These are phyloP conservation scores for Chironomus tentans DNA, from an alignment of 2,888 invertebrate species.

Conservation along the genomic window DNA sequence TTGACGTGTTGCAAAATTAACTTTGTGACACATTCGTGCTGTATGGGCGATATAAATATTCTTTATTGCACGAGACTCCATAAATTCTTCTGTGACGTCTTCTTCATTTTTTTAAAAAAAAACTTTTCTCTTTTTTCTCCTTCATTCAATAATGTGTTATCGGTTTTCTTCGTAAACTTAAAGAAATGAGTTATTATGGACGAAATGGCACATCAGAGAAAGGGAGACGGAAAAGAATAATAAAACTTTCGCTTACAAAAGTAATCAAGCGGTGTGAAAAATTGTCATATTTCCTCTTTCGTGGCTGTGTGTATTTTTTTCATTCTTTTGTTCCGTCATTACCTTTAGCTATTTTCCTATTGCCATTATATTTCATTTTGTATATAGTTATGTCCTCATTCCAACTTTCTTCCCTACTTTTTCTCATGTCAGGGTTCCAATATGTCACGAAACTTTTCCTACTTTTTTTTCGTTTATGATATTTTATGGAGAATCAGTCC, in stretches of 20 bases:
- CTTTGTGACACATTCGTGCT: background rate
- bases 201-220: background rate
- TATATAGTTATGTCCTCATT: background rate
- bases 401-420: too few species aligned
- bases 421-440: too few species aligned
- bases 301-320: background rate
- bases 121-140: background rate
- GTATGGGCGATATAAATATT: too few species aligned
- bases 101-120: too few species aligned
- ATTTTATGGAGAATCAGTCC: too few species aligned
- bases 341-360: background rate
- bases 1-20: background rate
- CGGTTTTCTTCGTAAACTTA: too few species aligned
- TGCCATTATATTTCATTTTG: background rate
- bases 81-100: too few species aligned
- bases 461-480: too few species aligned
- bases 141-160: background rate
- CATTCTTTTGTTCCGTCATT: background rate
- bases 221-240: background rate
- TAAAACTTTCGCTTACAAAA: background rate
- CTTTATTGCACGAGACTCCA: too few species aligned
- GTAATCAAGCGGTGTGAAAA: slow-evolving; percentile 2
- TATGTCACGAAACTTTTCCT: too few species aligned
- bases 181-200: background rate
- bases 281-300: slow-evolving; percentile 7